A percentile compares a stretch with the other conserved stretches of the same genome.
Conservation (phyloP, 2,888 invertebrate genomes). For the Drosophila colorata region DNA sequence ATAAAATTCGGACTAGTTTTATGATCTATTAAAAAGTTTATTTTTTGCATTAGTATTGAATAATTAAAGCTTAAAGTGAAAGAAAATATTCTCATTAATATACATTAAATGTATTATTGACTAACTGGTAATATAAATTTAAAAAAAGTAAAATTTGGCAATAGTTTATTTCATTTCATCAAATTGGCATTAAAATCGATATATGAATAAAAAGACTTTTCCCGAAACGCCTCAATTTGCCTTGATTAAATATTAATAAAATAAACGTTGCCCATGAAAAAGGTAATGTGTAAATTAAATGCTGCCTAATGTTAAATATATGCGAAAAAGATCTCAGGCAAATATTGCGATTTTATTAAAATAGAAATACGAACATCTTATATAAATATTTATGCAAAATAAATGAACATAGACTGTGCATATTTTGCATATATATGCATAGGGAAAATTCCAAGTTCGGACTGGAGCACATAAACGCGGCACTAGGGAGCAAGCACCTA, state of each 20-base stretch:
- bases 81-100: background rate
- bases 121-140: too few relatives aligned
- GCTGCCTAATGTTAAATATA: background rate
- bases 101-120: too few relatives aligned
- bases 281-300: background rate
- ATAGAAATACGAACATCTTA: constrained; percentile 12
- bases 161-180: too few relatives aligned
- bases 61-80: too few relatives aligned
- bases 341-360: constrained; percentile 6
- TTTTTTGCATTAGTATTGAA: background rate
- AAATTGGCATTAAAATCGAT: too few relatives aligned
- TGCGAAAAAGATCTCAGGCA: background rate
- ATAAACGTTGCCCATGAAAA: too few relatives aligned
- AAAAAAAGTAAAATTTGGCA: too few relatives aligned
- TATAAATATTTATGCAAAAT: constrained; percentile 72
- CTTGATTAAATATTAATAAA: too few relatives aligned
- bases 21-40: background rate
- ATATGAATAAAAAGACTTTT: too few relatives aligned
- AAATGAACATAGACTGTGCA: constrained; percentile 44
- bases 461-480: constrained; percentile 40
- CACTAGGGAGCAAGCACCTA: constrained; percentile 20
- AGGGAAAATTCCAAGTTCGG: constrained; percentile 34
- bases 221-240: too few relatives aligned
- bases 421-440: constrained; percentile 68
- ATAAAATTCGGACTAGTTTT: background rate